A percentile compares a stretch with the other conserved stretches of the same genome.
phyloP scores from a whole-genome alignment of 1,140 invertebrate species.

The Bactericera cockerelli region DNA sequence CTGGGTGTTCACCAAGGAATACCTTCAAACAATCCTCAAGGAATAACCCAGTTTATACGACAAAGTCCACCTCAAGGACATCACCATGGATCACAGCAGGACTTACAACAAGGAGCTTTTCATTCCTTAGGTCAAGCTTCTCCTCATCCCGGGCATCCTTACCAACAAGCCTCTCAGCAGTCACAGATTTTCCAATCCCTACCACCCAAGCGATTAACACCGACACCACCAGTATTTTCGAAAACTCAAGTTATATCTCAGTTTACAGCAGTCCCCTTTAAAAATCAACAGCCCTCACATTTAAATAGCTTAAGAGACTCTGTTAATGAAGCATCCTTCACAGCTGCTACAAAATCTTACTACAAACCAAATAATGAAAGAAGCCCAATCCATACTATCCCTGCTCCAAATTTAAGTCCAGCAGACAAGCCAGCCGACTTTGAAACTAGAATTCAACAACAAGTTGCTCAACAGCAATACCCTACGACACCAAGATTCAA shows the following conservation, averaged over 20 bases:
- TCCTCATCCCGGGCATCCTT: too few relatives aligned
- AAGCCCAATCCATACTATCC: conserved; percentile 65
- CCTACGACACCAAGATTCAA: conserved; percentile 11
- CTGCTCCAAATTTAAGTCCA: conserved; percentile 55
- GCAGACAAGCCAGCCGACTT: conserved; percentile 17
- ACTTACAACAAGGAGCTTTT: too few relatives aligned
- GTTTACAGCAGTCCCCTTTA: neutral
- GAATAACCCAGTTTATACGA: neutral
- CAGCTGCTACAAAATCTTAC: neutral
- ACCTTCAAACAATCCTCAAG: neutral
- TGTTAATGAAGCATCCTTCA: neutral
- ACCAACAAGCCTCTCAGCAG: too few relatives aligned
- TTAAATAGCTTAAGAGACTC: neutral
- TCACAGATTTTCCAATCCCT: neutral
- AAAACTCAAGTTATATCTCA: neutral
- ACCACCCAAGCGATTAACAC: neutral
- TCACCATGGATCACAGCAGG: too few relatives aligned
- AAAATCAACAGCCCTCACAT: neutral
- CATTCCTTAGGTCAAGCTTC: too few relatives aligned
- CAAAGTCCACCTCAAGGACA: too few relatives aligned
- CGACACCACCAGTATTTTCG: neutral
- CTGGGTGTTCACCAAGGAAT: neutral
- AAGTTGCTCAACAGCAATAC: conserved; percentile 10
- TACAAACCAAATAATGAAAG: conserved; percentile 33
- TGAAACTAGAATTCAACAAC: conserved; percentile 8